phyloP scores from a whole-genome alignment of 1,140 invertebrate species.

The Pollicipes pollicipes region DNA sequence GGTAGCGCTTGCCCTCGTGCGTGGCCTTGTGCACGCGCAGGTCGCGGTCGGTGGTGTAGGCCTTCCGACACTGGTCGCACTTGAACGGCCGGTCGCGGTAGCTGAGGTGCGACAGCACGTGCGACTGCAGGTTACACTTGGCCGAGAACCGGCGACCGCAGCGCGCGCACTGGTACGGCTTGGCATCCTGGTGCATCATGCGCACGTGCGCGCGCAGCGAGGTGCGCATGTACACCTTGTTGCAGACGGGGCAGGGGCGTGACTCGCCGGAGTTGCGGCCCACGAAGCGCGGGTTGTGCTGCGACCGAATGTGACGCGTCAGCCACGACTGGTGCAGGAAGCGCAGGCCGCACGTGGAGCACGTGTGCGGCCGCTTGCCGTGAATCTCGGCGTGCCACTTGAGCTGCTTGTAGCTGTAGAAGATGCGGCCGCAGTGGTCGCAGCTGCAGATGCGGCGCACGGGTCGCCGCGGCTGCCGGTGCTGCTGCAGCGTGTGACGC shows the following conservation, averaged over 20 bases:
- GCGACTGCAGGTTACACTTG: slow-evolving; percentile 71
- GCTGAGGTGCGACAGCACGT: slow-evolving; percentile 72
- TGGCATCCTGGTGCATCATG: slow-evolving; percentile 47
- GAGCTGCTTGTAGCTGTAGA: slow-evolving; percentile 60
- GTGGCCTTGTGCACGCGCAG: slow-evolving; percentile 46
- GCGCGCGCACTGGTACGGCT: slow-evolving; percentile 55
- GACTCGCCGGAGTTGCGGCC: slow-evolving; percentile 31
- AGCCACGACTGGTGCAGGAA: slow-evolving; percentile 63
- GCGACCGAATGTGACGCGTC: slow-evolving; percentile 57
- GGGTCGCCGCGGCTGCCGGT: slow-evolving; percentile 15
- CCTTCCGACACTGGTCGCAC: slow-evolving; percentile 60
- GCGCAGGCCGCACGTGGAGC: slow-evolving; percentile 59
- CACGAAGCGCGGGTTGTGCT: slow-evolving; percentile 56
- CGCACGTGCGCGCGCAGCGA: slow-evolving; percentile 62
- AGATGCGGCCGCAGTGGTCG: slow-evolving; percentile 47
- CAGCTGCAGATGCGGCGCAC: slow-evolving; percentile 21
- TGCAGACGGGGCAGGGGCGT: slow-evolving; percentile 61
- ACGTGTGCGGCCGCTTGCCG: slow-evolving; percentile 59
- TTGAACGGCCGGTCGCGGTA: slow-evolving; percentile 66
- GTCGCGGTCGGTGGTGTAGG: slow-evolving; percentile 57
- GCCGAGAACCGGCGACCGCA: slow-evolving; percentile 70
- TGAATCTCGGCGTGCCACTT: slow-evolving; percentile 71
- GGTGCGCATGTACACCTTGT: slow-evolving; percentile 52
- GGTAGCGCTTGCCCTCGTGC: slow-evolving; percentile 37
- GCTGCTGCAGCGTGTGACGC: slow-evolving; percentile 16